These are phyloP conservation scores for Pituophis catenifer DNA, from an alignment of 2,113 vertebrate species.

Conservation along the genomic window DNA sequence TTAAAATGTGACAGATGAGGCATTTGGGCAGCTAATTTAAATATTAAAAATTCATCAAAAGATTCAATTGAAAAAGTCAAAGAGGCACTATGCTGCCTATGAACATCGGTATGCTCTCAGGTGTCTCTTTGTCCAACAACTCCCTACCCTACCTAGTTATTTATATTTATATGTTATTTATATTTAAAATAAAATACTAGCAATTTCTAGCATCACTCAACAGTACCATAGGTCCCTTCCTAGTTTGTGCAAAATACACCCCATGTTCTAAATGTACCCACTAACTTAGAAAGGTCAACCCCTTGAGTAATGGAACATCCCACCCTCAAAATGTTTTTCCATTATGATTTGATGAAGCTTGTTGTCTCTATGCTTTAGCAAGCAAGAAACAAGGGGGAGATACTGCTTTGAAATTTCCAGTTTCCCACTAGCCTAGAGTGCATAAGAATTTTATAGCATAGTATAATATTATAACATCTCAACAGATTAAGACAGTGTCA, in stretches of 20 bases:
- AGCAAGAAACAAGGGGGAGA: background rate
- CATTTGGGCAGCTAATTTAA: background rate
- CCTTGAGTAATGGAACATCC: background rate
- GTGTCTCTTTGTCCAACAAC: background rate
- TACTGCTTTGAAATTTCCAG: constrained; percentile 12
- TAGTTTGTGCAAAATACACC: background rate
- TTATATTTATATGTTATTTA: background rate
- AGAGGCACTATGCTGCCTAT: background rate
- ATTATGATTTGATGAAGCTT: constrained; percentile 19
- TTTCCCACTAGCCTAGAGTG: background rate
- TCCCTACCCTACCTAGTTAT: background rate
- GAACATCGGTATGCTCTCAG: background rate
- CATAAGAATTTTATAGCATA: constrained; percentile 39
- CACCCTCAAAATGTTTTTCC: background rate
- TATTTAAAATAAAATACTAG: background rate
- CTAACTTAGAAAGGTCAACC: background rate
- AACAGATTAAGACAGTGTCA: constrained; percentile 47
- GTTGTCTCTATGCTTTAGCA: background rate
- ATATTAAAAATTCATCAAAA: background rate
- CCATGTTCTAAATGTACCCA: background rate
- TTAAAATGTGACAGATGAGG: background rate
- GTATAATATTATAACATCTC: constrained; percentile 44
- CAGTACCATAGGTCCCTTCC: background rate
- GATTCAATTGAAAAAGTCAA: background rate
- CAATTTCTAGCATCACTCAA: background rate